Base-by-base conservation (phyloP, 2,113 vertebrate genomes). In the Caretta caretta region DNA sequence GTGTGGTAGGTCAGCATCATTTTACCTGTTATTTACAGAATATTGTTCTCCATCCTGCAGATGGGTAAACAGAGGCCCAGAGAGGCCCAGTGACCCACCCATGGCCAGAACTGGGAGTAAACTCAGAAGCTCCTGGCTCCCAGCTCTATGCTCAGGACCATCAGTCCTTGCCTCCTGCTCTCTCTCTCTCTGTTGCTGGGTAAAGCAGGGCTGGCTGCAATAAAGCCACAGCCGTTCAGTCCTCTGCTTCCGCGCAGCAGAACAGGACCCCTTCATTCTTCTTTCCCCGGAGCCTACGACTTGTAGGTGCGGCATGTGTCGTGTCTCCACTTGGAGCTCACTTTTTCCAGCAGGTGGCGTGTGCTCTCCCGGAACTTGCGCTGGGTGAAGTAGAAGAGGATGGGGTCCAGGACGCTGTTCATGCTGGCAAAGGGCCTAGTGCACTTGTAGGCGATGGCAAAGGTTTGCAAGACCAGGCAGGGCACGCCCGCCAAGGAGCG, bases 311-410 rank as follows among this genome's bases (percentile, higher is more conserved):
- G 1, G 56, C 97, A 98, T 5, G 51, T 81, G 46, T 96, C 93
- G 0, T 96, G 97, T 94, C 93, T 93, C 98, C 98, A 98, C 38
- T 98, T 98, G 54, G 98, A 97, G 76, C 98, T 99, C 93, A 99
- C 90, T 94, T 97, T 99, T 85, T 98, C 98, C 1, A 99, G 10
- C 1, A 99, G 97, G 59, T 96, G 98, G 0, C 97, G 98, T 1
- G 99, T 99, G 95, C 98, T 98, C 90, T 83, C 97, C 0, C 99
- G 98, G 90, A 99, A 99, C 86, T 98, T 99, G 81, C 99, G 98
- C 72, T 99, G 98, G 0, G 99, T 99, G 97, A 99, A 99, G 96
- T 99, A 99, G 97, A 99, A 99, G 86, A 99, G 98, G 92, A 99
- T 99, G 46, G 99, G 99, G 80, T 99, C 99, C 1, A 99, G 98